Evolutionary conservation across 2,888 invertebrate species (phyloP), one percentile per base, ranked within the genome.

Genomic region (Hartigia nigra): DNA sequence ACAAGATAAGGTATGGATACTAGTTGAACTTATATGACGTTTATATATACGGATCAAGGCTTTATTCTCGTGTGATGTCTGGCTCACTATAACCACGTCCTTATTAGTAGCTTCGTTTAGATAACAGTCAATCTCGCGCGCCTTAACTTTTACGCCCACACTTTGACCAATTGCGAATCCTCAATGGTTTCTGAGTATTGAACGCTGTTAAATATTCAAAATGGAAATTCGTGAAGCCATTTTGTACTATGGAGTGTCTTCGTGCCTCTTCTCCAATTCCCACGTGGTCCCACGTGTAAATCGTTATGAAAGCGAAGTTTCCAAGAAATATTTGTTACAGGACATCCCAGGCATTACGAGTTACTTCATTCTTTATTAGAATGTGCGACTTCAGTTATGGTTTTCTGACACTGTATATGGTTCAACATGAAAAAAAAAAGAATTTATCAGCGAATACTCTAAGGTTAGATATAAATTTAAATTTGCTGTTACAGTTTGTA

Each of bases 51-150:
- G 23, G 14, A 55, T 55, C 39, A 55, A 2, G 5, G 39, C 23
- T 55, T 9, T 23, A 55, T 55, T 4, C 39, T 55, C 39, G 23
- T 23, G 39, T 23, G 9, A 23, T 9, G 39, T 23, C 39, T 55
- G 23, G 23, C 23, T 55, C 39, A 23, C 23, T 55, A 5, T 55
- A 55, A 76, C 79, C 77, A 79, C 81, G 82, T 84, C 82, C 82
- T 82, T 82, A 82, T 82, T 83, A 79, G 82, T 82, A 79, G 78
- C 83, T 79, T 80, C 82, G 78, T 74, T 83, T 81, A 80, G 81
- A 83, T 82, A 79, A 84, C 77, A 76, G 80, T 82, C 81, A 79
- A 81, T 84, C 77, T 72, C 74, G 74, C 23, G 39, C 23, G 23
- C 23, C 39, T 23, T 55, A 55, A 55, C 39, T 39, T 23, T 39